Percentiles rank a stretch among this genome's conserved stretches.
Conservation (phyloP, 2,888 invertebrate species). For the Philaethria dido region DNA sequence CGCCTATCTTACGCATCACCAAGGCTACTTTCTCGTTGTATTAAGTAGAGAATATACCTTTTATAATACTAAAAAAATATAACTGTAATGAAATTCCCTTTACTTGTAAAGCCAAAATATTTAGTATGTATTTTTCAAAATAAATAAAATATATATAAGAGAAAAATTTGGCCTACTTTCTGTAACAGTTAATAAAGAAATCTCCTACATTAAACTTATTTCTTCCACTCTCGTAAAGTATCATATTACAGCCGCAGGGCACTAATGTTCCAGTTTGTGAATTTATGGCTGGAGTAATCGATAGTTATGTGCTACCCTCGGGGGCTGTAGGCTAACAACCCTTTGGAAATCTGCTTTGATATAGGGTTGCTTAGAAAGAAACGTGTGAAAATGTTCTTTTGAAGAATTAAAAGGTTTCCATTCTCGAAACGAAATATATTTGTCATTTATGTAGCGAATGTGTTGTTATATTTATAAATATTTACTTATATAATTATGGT, state of each 20-base stretch:
- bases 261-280: constrained; percentile 38
- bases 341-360: constrained; percentile 32
- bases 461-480: too few relatives aligned
- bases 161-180: constrained; percentile 7
- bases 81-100: neutral
- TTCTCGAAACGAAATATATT: neutral
- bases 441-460: neutral
- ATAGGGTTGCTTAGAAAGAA: constrained; percentile 9
- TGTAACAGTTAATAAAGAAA: constrained; percentile 14
- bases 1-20: too few relatives aligned
- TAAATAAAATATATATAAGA: neutral
- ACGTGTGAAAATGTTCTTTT: constrained; percentile 15
- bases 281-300: constrained; percentile 39
- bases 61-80: neutral
- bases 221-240: constrained; percentile 32
- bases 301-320: constrained; percentile 35
- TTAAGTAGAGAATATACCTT: too few relatives aligned
- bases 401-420: constrained; percentile 8
- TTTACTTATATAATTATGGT: too few relatives aligned
- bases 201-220: constrained; percentile 28
- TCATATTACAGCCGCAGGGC: constrained; percentile 34
- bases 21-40: too few relatives aligned
- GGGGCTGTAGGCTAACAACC: constrained; percentile 34
- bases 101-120: neutral
- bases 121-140: neutral